A percentile compares a stretch with the other conserved stretches of the same genome.
phyloP scores from a whole-genome alignment of 2,797 vertebrate species.

The Dallia pectoralis region DNA sequence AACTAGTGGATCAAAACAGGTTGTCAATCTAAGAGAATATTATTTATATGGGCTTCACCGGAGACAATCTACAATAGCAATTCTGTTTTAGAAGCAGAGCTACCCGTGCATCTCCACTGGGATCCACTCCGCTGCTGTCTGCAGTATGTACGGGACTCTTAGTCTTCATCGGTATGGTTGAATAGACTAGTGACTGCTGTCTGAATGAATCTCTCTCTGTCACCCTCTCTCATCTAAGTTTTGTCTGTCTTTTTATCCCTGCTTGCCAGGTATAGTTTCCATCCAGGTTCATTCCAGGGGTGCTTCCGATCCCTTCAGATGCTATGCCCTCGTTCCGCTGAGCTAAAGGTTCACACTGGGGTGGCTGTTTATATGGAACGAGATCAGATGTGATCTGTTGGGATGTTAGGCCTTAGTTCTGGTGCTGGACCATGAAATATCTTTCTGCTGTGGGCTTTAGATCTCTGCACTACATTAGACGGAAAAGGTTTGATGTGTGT shows the following conservation, averaged over 20 bases:
- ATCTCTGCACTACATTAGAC: slow-evolving; percentile 20
- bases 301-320: slow-evolving; percentile 20
- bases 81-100: slow-evolving; percentile 18
- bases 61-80: slow-evolving; percentile 37
- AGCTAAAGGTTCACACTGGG: slow-evolving; percentile 14
- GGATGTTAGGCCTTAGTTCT: slow-evolving; percentile 57
- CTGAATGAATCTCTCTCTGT: background rate
- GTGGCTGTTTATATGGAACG: slow-evolving; percentile 11
- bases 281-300: slow-evolving; percentile 19
- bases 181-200: background rate
- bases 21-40: no score
- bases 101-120: background rate
- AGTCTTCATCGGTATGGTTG: background rate
- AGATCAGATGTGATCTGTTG: slow-evolving; percentile 60
- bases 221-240: background rate
- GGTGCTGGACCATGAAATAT: slow-evolving; percentile 43
- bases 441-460: slow-evolving; percentile 34
- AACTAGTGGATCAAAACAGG: no score
- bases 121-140: slow-evolving; percentile 16
- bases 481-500: slow-evolving; percentile 15
- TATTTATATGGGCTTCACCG: slow-evolving; percentile 38
- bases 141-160: slow-evolving; percentile 5
- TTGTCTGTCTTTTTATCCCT: slow-evolving; percentile 31
- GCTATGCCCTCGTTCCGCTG: background rate
- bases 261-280: slow-evolving; percentile 38